phyloP scores from a whole-genome alignment of 2,888 invertebrate species.

The Lydus trimaculatus region DNA sequence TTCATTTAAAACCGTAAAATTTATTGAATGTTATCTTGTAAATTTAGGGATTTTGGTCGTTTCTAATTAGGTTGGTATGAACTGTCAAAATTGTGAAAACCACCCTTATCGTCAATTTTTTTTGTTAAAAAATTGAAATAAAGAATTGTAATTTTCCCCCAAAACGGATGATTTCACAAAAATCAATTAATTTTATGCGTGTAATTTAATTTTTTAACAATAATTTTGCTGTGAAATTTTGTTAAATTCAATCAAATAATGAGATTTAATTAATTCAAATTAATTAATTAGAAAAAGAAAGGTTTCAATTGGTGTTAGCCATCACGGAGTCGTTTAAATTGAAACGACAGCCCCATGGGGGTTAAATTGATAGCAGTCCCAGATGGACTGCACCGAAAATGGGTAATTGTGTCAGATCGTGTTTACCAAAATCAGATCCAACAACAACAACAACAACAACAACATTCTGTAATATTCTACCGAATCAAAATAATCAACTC shows the following conservation, averaged over 20 bases:
- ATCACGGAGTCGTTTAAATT: constrained; percentile 42
- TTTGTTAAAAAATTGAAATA: neutral
- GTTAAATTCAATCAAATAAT: constrained; percentile 1
- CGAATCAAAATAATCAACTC: constrained; percentile 38
- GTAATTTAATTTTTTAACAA: too few species aligned
- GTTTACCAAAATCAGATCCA: constrained; percentile 55
- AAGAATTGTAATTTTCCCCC: neutral
- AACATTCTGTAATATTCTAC: constrained; percentile 41
- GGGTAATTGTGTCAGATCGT: constrained; percentile 64
- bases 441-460: constrained; percentile 40
- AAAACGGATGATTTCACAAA: too few species aligned
- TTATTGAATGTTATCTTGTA: neutral
- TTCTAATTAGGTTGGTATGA: neutral
- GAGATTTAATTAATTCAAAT: neutral
- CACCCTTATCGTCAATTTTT: constrained; percentile 1
- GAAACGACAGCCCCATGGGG: constrained; percentile 52
- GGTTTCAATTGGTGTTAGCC: constrained; percentile 14
- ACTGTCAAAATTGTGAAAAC: neutral
- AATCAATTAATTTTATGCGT: too few species aligned
- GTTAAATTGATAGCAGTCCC: constrained; percentile 54
- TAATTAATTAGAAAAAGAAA: neutral
- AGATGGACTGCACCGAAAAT: constrained; percentile 56
- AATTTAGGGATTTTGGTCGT: neutral
- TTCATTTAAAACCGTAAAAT: neutral
- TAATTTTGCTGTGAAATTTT: neutral